Conservation (phyloP, 2,113 vertebrate genomes). For the Proteles cristata region DNA sequence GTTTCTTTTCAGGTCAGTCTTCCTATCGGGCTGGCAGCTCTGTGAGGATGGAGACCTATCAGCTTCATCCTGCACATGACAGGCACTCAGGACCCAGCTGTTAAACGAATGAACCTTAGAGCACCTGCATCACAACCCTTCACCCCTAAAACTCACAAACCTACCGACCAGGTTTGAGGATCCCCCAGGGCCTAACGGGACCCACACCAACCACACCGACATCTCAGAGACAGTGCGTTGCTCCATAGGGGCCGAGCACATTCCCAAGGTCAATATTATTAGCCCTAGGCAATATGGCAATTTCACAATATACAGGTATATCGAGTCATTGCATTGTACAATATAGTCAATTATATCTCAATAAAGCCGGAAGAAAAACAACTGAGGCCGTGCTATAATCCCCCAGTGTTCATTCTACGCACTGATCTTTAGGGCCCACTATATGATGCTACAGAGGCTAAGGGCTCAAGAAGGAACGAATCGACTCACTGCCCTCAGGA, state of each 20-base stretch:
- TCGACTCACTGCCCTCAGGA: neutral
- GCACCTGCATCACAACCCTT: neutral
- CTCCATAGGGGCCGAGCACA: neutral
- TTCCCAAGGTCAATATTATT: neutral
- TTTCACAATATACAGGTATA: neutral
- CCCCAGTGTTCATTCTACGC: neutral
- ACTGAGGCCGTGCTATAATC: neutral
- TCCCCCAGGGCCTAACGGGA: neutral
- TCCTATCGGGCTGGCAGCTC: neutral
- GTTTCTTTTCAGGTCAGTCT: neutral
- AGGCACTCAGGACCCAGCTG: neutral
- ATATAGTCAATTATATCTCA: neutral
- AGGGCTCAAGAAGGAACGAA: neutral
- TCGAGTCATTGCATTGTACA: neutral
- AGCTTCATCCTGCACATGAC: neutral
- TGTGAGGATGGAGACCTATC: neutral
- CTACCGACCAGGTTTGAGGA: neutral
- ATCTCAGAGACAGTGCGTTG: neutral
- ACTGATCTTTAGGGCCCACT: neutral
- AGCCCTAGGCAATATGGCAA: neutral
- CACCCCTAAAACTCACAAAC: neutral
- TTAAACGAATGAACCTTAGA: neutral
- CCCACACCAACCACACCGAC: neutral
- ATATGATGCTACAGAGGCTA: neutral
- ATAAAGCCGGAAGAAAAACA: neutral